Conservation (phyloP, 2,797 vertebrate species). For the Nasua narica region DNA sequence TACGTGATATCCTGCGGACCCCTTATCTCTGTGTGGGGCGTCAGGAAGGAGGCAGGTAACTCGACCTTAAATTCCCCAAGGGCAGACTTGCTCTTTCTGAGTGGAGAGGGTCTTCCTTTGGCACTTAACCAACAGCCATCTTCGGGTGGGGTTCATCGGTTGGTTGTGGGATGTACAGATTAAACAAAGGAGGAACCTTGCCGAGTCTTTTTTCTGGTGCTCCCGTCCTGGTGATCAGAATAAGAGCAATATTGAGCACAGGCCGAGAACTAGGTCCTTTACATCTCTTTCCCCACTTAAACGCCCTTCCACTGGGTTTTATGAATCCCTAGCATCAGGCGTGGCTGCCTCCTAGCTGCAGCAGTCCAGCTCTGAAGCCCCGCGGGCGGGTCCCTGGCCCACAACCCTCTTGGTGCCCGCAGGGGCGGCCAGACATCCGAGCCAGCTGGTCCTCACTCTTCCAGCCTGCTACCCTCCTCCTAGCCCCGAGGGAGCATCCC, state of each 20-base stretch:
- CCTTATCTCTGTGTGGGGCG: neutral
- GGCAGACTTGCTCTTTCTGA: neutral
- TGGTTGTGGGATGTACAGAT: neutral
- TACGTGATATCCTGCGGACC: neutral
- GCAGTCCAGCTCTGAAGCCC: neutral
- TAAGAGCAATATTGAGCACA: neutral
- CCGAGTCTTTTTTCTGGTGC: neutral
- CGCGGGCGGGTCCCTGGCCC: neutral
- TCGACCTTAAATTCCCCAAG: neutral
- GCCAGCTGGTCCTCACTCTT: neutral
- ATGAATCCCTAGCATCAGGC: neutral
- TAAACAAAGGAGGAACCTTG: neutral
- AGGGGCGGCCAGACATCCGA: neutral
- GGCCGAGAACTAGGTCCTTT: neutral
- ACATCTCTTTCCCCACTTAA: neutral
- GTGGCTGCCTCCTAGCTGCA: neutral
- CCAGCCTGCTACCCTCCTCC: neutral
- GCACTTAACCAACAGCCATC: neutral
- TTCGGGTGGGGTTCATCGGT: neutral
- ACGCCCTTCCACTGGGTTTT: neutral
- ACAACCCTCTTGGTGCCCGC: slow-evolving; percentile 1
- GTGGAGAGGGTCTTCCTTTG: neutral
- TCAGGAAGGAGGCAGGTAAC: neutral
- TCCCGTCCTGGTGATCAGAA: neutral
- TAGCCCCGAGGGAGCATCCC: neutral